Percentiles rank a stretch among this genome's conserved stretches.
Evolutionary conservation across 2,888 invertebrate species (phyloP).

Genomic region (Drosophila recens): DNA sequence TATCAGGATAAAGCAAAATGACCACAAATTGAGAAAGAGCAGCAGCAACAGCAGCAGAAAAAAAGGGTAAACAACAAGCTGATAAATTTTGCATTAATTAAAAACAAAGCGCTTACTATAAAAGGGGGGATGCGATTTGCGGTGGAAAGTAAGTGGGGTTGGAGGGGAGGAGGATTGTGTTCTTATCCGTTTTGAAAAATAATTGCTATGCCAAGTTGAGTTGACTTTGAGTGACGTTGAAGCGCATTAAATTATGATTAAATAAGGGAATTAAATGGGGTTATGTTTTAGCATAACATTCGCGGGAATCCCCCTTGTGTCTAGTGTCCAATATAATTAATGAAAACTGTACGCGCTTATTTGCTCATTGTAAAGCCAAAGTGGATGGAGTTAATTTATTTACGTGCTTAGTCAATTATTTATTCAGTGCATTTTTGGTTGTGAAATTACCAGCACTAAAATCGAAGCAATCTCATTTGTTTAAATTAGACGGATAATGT

Average conservation of each 20-base stretch:
- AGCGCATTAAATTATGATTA: conserved; percentile 72
- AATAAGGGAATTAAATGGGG: conserved; percentile 66
- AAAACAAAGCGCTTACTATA: conserved; percentile 34
- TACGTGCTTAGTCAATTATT: background rate
- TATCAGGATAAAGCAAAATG: conserved; percentile 13
- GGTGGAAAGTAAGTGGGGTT: background rate
- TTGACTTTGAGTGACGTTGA: conserved; percentile 77
- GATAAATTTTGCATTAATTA: conserved; percentile 62
- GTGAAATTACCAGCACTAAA: background rate
- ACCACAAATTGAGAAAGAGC: conserved; percentile 23
- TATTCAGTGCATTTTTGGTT: background rate
- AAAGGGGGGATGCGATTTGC: background rate
- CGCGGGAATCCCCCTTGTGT: background rate
- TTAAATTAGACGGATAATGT: background rate
- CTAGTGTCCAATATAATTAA: conserved; percentile 47
- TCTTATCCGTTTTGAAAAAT: conserved; percentile 49
- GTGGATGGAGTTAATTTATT: conserved; percentile 14
- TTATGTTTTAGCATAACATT: conserved; percentile 47
- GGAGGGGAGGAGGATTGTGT: conserved; percentile 6
- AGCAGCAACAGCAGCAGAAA: conserved; percentile 16
- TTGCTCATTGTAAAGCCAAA: conserved; percentile 6
- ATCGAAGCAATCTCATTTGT: background rate
- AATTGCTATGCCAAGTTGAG: conserved; percentile 54
- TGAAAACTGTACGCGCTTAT: conserved; percentile 42
- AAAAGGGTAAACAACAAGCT: conserved; percentile 40